Percentiles rank a stretch among this genome's conserved stretches.
These are phyloP conservation scores for Drosophila pullipes DNA, from an alignment of 2,888 invertebrate genomes.

Conservation along the genomic window DNA sequence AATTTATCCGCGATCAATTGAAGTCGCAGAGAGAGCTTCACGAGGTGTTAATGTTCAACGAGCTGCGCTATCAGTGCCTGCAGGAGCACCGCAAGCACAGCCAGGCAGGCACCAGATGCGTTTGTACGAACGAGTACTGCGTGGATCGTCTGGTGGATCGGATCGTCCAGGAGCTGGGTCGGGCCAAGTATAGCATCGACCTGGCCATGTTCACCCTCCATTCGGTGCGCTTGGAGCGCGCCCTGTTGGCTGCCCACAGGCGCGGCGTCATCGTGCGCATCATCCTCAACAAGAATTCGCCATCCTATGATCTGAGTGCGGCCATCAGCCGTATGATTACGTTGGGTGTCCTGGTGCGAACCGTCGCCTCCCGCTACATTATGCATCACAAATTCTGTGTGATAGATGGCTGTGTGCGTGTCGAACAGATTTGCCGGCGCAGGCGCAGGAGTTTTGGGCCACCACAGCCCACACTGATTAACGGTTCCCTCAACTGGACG, in stretches of 20 bases:
- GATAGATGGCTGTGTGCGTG: background rate
- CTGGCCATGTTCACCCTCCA: background rate
- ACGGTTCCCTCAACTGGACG: conserved; percentile 12
- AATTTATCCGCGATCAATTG: background rate
- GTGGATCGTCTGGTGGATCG: background rate
- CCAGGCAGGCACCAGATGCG: background rate
- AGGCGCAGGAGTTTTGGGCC: background rate
- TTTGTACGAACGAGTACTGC: conserved; percentile 6
- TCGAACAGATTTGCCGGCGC: background rate
- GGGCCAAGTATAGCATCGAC: conserved; percentile 1
- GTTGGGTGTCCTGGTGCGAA: conserved; percentile 13
- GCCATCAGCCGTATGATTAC: background rate
- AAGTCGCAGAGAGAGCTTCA: background rate
- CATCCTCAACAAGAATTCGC: background rate
- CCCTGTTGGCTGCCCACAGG: conserved; percentile 1
- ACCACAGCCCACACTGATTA: conserved; percentile 2
- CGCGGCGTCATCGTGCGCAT: conserved; percentile 11
- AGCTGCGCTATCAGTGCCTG: conserved; percentile 1
- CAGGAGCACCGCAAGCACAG: background rate
- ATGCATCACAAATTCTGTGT: conserved; percentile 17
- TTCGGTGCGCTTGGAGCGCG: background rate
- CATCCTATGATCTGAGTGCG: too few species aligned
- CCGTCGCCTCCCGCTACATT: background rate
- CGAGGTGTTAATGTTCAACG: conserved; percentile 9
- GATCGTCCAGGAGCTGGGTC: background rate